Evolutionary conservation across 2,888 invertebrate species (phyloP), one percentile per base, ranked within the genome.

Genomic region (Noctua janthe): DNA sequence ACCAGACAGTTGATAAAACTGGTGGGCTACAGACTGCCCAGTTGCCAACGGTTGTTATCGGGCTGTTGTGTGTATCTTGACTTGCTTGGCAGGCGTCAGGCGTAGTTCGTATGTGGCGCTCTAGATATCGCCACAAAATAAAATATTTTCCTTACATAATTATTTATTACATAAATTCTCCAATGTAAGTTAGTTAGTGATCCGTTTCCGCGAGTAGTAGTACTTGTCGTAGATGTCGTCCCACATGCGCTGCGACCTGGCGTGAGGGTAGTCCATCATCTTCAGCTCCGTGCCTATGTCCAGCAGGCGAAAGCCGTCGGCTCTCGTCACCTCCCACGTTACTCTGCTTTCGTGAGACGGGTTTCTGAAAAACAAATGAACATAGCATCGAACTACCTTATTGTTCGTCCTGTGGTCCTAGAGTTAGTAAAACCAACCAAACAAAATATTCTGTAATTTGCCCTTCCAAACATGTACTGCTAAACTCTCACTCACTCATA

Each of bases 181-280:
- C 20, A 56, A 11, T 15, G 2, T 39, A 23, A 39, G 23, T 82
- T 85, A 86, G 59, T 88, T 83, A 70, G 74, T 71, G 20, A 87
- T 80, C 8, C 84, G 84, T 62, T 88, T 82, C 71, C 92, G 91
- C 74, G 91, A 92, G 80, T 94, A 95, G 83, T 95, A 95, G 84
- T 94, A 94, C 84, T 94, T 95, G n/a, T 96, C 94, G 86, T 96
- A 97, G 64, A 96, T 90, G 35, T 94, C 93, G 74, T 95, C 94
- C 97, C 97, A 97, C 89, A 94, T 87, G 39, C 90, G 89, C 20
- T 87, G 80, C 1, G 91, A 83, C 35, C 78, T 87, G 1, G 84
- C 76, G 85, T 93, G 89, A 0, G 95, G 95, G 83, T 93, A 94
- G 54, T 93, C 93, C 47, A 83, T 88, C 95, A 96, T 96, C 74